phyloP scores from a whole-genome alignment of 1,140 invertebrate species.

The Halictus rubicundus region DNA sequence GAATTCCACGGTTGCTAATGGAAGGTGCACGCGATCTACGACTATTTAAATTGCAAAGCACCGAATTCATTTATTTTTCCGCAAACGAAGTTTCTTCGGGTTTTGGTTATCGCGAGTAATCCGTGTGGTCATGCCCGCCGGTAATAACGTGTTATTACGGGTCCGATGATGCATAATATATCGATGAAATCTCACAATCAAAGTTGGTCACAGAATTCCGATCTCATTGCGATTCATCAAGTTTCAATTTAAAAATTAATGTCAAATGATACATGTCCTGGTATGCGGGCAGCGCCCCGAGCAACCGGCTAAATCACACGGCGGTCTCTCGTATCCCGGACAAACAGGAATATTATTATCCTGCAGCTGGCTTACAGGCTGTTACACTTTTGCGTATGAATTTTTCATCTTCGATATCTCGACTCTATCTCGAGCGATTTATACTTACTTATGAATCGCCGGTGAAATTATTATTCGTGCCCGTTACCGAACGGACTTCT shows the following conservation, averaged over 20 bases:
- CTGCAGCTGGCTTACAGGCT: constrained; percentile 3
- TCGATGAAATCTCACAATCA: background rate
- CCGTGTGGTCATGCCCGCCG: too few species aligned
- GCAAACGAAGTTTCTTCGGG: too few species aligned
- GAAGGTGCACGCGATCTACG: too few species aligned
- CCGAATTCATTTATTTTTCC: too few species aligned
- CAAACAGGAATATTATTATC: constrained; percentile 45
- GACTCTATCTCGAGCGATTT: background rate
- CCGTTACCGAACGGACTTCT: too few species aligned
- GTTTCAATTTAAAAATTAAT: constrained; percentile 33
- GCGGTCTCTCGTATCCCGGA: constrained; percentile 27
- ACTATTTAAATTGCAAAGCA: too few species aligned
- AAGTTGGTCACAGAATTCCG: too few species aligned
- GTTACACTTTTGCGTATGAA: constrained; percentile 7
- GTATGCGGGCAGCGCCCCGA: constrained; percentile 32
- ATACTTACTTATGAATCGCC: background rate
- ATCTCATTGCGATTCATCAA: constrained; percentile 27
- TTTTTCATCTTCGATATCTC: background rate
- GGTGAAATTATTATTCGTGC: background rate
- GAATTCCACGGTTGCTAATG: too few species aligned
- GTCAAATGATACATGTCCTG: constrained; percentile 48
- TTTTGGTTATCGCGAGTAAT: too few species aligned
- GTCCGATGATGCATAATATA: background rate
- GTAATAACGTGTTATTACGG: too few species aligned
- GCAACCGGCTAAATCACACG: constrained; percentile 42